Base-by-base conservation (phyloP, 2,888 invertebrate genomes). In the Carterocephalus palaemon region DNA sequence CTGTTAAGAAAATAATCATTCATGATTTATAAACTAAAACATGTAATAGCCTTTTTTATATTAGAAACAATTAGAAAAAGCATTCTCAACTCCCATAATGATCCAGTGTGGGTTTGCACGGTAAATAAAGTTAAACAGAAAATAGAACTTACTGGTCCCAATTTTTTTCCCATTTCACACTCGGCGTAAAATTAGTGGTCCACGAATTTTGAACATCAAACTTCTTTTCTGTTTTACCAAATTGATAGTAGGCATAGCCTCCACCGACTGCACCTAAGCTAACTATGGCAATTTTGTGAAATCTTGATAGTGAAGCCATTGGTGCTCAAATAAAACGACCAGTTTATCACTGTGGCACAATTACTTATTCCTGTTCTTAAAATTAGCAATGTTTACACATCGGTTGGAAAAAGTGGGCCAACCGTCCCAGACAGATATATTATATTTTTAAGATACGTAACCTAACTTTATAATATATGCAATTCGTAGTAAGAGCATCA, bases 151-250 rank as follows among this genome's bases (percentile, higher is more conserved):
- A 93, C 93, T 90, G 92, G 74, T 97, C 97, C 97, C 97, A 97
- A 78, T 97, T 95, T 40, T 82, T 85, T 60, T 96, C 93, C 97
- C 97, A 97, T 65, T 91, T 90, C 0, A 92, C 85, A 43, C 89
- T 88, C 0, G 93, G 91, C 1, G 80, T 81, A 54, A 86, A 89
- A 73, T 90, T 90, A 3, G 91, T 91, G 0, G 93, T 93, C 92
- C 92, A 93, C 0, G 93, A 91, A 57, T 90, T 89, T 24, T 87
- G 73, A 0, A 89, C 92, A 32, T 66, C 71, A 34, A 76, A 78
- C 53, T 87, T 85, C 38, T 77, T 80, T 29, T 77, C 70, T 56
- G 80, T 60, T 63, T 73, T 77, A 51, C 79, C 82, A 48, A 82
- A 78, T 40, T 89, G 88, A 64, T 91, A 91, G 70, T 89, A 91